Conservation (phyloP, 1,140 invertebrate species). For the Calycopis cecrops region DNA sequence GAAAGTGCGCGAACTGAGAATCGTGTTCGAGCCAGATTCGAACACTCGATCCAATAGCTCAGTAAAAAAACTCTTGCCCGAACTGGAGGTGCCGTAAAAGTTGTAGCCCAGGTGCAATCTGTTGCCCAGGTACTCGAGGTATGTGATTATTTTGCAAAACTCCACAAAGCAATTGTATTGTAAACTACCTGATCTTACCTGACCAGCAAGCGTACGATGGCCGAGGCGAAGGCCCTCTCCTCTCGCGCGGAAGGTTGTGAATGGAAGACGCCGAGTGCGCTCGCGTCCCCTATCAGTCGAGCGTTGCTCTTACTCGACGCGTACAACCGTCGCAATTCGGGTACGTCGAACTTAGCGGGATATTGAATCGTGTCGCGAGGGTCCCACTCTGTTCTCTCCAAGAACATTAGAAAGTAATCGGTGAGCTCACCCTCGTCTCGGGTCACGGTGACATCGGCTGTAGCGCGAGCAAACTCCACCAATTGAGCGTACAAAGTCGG, state of each 20-base stretch:
- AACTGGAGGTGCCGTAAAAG: constrained; percentile 12
- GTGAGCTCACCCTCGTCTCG: constrained; percentile 5
- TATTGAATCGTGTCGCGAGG: constrained; percentile 8
- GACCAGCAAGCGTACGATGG: no score
- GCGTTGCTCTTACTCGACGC: background rate
- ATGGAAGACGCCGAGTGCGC: no score
- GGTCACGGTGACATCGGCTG: constrained; percentile 3
- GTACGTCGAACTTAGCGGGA: background rate
- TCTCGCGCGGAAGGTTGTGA: no score
- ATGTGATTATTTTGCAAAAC: constrained; percentile 12
- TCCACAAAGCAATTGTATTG: constrained; percentile 12
- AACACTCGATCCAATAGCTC: constrained; percentile 13
- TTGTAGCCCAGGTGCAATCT: no score
- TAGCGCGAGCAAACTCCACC: constrained; percentile 12
- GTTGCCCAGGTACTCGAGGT: background rate
- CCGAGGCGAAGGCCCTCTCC: no score
- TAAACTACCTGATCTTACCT: constrained; percentile 11
- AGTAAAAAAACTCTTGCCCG: constrained; percentile 11
- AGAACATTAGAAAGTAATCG: constrained; percentile 2
- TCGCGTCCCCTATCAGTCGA: no score
- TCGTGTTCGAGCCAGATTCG: constrained; percentile 5
- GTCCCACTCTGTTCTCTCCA: constrained; percentile 10
- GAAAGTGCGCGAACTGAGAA: constrained; percentile 10
- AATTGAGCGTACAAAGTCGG: constrained; percentile 8
- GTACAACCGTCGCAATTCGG: constrained; percentile 4